phyloP scores from a whole-genome alignment of 2,113 vertebrate species.

The Istiophorus platypterus region DNA sequence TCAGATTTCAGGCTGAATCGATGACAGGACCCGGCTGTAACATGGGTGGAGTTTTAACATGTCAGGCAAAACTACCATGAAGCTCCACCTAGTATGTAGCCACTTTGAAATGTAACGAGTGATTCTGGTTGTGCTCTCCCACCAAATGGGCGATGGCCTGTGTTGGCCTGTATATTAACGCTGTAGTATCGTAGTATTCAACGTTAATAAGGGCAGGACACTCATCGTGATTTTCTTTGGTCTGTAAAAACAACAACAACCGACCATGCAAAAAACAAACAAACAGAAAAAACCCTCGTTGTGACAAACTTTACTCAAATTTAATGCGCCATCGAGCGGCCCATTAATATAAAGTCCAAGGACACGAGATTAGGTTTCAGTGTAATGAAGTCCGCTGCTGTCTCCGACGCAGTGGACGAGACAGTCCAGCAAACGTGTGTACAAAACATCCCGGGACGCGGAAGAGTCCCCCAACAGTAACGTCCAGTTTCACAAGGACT shows the following conservation, averaged over 20 bases:
- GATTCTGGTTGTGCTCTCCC: not conserved
- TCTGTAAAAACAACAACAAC: no score
- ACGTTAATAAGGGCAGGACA: not conserved
- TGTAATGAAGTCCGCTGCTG: no score
- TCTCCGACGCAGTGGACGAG: no score
- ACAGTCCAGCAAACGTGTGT: no score
- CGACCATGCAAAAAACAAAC: no score
- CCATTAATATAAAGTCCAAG: no score
- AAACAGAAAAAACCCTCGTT: no score
- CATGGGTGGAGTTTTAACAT: conserved; percentile 61
- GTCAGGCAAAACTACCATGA: conserved; percentile 12
- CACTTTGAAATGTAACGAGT: conserved; percentile 15
- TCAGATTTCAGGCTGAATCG: conserved; percentile 19
- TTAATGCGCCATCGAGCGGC: no score
- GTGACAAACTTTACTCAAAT: not conserved
- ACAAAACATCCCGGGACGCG: no score
- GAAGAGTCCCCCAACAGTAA: not conserved
- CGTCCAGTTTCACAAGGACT: not conserved
- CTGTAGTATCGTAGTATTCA: not conserved
- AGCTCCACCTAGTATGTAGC: conserved; percentile 35
- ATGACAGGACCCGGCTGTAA: conserved; percentile 36
- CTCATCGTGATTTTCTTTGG: not conserved
- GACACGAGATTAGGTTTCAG: not conserved
- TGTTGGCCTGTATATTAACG: not conserved
- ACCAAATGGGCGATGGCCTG: not conserved